phyloP scores from a whole-genome alignment of 2,113 vertebrate species.

The Clarias magur region DNA sequence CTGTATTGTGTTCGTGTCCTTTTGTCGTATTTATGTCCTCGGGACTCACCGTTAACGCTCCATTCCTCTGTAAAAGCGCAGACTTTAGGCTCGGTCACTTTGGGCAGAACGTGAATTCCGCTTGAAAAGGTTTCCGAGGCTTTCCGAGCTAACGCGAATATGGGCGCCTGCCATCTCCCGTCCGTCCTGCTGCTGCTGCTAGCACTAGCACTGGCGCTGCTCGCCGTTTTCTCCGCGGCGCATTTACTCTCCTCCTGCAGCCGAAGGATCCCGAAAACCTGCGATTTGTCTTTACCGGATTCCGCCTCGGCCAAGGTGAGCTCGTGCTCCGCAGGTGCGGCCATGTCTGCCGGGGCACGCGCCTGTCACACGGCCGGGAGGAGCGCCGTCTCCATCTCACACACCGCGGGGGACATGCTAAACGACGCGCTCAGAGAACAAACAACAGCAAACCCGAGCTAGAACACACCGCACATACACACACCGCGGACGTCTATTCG shows the following conservation, averaged over 20 bases:
- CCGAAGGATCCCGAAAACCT: slow-evolving; percentile 76
- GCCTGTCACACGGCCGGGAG: slow-evolving; percentile 42
- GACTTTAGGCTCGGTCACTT: slow-evolving; percentile 72
- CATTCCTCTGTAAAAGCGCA: slow-evolving; percentile 72
- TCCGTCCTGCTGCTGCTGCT: slow-evolving; percentile 51
- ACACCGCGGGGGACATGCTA: slow-evolving; percentile 43
- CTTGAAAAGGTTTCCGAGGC: slow-evolving; percentile 79
- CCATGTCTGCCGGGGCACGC: slow-evolving; percentile 61
- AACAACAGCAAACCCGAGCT: slow-evolving; percentile 5
- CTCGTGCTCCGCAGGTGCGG: slow-evolving; percentile 76
- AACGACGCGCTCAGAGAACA: slow-evolving; percentile 42
- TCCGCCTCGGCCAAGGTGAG: slow-evolving; percentile 74
- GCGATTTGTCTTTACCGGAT: slow-evolving; percentile 68
- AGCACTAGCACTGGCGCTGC: slow-evolving; percentile 43
- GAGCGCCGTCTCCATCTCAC: slow-evolving; percentile 44
- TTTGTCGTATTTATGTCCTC: neutral
- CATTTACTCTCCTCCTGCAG: slow-evolving; percentile 74
- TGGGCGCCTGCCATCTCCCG: slow-evolving; percentile 80
- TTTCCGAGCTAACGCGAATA: slow-evolving; percentile 80
- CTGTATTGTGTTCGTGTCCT: neutral
- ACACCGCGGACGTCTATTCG: neutral
- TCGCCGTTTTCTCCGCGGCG: slow-evolving; percentile 59
- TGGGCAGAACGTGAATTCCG: slow-evolving; percentile 78
- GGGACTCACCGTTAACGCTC: slow-evolving; percentile 70
- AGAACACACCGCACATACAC: neutral